These are phyloP conservation scores for Turritopsis dohrnii DNA, from an alignment of 30 jellyfish, hydroid and myxozoan genomes.

Conservation along the genomic window DNA sequence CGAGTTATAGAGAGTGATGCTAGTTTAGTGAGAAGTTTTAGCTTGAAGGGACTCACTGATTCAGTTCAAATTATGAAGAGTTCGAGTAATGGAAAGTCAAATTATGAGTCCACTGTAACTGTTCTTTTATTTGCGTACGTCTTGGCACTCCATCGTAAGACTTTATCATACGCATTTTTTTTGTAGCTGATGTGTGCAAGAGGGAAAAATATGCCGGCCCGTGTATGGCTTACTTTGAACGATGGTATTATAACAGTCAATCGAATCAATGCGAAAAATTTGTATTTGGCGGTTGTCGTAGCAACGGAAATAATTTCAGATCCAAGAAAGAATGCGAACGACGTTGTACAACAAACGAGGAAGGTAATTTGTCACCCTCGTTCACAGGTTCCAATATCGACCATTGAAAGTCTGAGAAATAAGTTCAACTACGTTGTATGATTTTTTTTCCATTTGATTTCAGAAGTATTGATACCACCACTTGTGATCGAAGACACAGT, in stretches of 20 bases:
- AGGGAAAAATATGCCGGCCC: slow-evolving; percentile 52
- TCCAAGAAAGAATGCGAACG: slow-evolving; percentile 29
- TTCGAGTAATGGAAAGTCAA: too few relatives aligned
- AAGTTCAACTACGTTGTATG: background rate
- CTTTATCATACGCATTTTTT: too few relatives aligned
- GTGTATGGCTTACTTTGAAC: slow-evolving; percentile 53
- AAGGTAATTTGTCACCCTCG: slow-evolving; percentile 13
- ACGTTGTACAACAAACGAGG: slow-evolving; percentile 1
- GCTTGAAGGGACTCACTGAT: too few relatives aligned
- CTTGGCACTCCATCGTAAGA: too few relatives aligned
- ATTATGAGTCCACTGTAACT: too few relatives aligned
- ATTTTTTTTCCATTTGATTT: too few relatives aligned
- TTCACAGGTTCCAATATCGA: background rate
- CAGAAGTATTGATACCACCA: too few relatives aligned
- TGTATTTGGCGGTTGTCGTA: slow-evolving; percentile 71
- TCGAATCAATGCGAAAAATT: slow-evolving; percentile 36
- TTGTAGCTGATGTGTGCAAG: slow-evolving; percentile 45
- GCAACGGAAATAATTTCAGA: slow-evolving; percentile 61
- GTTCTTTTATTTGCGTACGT: too few relatives aligned
- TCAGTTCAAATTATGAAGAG: too few relatives aligned
- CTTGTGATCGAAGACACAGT: background rate
- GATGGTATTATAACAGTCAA: slow-evolving; percentile 43
- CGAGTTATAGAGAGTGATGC: too few relatives aligned
- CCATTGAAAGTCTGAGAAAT: too few relatives aligned
- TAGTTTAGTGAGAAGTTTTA: too few relatives aligned